phyloP scores from a whole-genome alignment of 1,140 invertebrate genomes.

The Rhizoglyphus robini region DNA sequence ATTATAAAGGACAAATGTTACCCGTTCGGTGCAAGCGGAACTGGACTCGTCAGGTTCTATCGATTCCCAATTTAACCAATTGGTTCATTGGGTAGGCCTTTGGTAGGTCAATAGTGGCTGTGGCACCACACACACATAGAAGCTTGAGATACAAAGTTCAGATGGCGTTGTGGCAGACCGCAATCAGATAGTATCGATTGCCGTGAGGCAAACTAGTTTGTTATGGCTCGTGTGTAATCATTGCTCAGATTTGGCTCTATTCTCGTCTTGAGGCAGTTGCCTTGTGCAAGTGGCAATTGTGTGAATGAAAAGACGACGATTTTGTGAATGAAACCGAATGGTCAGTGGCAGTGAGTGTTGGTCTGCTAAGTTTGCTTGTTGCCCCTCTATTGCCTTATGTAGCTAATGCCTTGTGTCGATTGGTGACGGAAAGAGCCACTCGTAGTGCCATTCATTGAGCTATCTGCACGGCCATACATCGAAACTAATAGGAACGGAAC shows the following conservation, averaged over 20 bases:
- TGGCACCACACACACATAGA: too few species aligned
- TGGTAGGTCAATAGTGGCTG: too few species aligned
- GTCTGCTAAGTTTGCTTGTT: too few species aligned
- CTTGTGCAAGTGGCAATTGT: neutral
- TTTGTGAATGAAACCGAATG: constrained; percentile 11
- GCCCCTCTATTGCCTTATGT: neutral
- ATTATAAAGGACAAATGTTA: too few species aligned
- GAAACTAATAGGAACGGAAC: constrained; percentile 11
- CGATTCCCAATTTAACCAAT: too few species aligned
- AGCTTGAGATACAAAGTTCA: too few species aligned
- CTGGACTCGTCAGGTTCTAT: too few species aligned
- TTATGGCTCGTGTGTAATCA: neutral
- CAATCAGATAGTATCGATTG: neutral
- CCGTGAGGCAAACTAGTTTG: constrained; percentile 5
- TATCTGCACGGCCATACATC: neutral
- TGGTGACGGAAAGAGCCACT: neutral
- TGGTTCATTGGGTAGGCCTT: too few species aligned
- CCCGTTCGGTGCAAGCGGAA: too few species aligned
- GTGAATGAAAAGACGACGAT: neutral
- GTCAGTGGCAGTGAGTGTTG: neutral
- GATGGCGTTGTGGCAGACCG: too few species aligned
- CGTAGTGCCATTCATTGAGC: neutral
- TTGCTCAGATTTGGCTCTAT: neutral
- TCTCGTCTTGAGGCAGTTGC: neutral
- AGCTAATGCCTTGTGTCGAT: neutral